phyloP scores from a whole-genome alignment of 1,140 invertebrate genomes.

The Ceratoteleas bidentatus region DNA sequence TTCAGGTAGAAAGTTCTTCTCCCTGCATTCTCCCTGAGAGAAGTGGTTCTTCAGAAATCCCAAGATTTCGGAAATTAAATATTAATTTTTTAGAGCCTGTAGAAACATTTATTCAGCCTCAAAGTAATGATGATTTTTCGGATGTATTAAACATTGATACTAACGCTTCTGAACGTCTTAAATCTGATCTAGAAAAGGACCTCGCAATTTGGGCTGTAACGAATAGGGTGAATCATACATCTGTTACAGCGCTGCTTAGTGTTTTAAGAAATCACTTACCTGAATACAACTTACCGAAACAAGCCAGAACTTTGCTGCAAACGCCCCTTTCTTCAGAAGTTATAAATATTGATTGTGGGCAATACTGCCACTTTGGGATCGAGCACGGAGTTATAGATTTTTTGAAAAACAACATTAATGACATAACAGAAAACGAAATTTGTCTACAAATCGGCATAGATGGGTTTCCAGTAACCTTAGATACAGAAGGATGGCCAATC shows the following conservation, averaged over 20 bases:
- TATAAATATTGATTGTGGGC: not conserved
- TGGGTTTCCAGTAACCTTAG: not conserved
- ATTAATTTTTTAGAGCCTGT: too few relatives aligned
- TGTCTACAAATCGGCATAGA: not conserved
- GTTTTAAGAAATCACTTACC: not conserved
- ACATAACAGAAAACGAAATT: too few relatives aligned
- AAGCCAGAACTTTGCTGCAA: not conserved
- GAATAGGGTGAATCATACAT: not conserved
- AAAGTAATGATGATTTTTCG: not conserved
- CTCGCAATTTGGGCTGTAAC: not conserved
- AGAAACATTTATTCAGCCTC: not conserved
- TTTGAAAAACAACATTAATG: not conserved
- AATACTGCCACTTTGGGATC: constrained; percentile 1
- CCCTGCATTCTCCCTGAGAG: too few relatives aligned
- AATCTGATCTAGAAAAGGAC: not conserved
- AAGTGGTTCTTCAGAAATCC: too few relatives aligned
- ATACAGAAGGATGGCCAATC: not conserved
- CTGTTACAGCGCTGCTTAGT: not conserved
- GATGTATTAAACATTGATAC: not conserved
- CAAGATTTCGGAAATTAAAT: too few relatives aligned
- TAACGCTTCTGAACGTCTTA: not conserved
- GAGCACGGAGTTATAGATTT: not conserved
- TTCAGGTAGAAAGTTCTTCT: not conserved
- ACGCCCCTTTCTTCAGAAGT: not conserved
- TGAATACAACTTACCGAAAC: not conserved